phyloP scores from a whole-genome alignment of 2,113 vertebrate genomes.

The Crocuta crocuta region DNA sequence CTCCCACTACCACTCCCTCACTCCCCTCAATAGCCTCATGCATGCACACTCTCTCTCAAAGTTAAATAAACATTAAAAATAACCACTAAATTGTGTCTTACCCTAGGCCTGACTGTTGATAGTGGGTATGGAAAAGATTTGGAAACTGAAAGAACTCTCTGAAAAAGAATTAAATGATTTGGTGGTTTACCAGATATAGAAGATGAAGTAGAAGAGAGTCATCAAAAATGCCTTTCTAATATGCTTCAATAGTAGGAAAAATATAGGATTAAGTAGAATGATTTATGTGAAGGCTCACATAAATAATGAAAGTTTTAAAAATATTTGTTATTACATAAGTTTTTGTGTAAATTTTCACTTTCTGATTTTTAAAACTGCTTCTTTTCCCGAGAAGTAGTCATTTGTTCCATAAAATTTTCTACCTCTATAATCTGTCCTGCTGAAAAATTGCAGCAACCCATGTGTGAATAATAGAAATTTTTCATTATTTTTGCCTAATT shows the following conservation, averaged over 20 bases:
- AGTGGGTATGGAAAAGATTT: no score
- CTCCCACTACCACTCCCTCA: no score
- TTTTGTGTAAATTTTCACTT: slow-evolving; percentile 38
- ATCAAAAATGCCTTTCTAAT: neutral
- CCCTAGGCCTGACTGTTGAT: neutral
- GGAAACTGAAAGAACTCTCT: neutral
- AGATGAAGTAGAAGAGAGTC: neutral
- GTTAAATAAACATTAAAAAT: no score
- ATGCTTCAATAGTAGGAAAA: neutral
- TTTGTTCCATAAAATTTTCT: slow-evolving; percentile 54
- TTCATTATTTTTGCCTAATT: slow-evolving; percentile 76
- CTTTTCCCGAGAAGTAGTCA: slow-evolving; percentile 6
- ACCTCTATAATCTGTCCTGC: slow-evolving; percentile 58
- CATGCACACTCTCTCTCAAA: no score
- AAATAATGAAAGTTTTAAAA: neutral
- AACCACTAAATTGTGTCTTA: neutral
- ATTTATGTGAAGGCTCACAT: neutral
- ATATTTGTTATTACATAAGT: neutral
- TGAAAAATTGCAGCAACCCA: slow-evolving; percentile 71
- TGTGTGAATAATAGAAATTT: slow-evolving; percentile 75
- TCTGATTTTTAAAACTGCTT: slow-evolving; percentile 28
- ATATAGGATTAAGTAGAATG: neutral
- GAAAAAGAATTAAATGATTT: neutral
- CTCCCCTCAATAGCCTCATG: no score
- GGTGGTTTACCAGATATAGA: neutral